Evolutionary conservation across 2,113 vertebrate genomes (phyloP).

Genomic region (Uropsilus gracilis): DNA sequence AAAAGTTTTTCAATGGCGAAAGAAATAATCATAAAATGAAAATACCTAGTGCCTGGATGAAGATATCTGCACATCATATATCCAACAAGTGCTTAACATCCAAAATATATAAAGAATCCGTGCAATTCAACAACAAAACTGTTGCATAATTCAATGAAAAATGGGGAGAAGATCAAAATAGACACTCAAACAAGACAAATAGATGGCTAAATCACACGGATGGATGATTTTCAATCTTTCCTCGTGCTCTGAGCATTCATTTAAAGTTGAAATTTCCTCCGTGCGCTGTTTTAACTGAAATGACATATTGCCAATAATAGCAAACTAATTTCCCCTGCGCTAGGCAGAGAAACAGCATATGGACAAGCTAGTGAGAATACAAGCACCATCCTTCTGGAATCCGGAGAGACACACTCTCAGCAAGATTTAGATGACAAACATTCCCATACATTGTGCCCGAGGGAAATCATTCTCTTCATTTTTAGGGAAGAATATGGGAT

Average conservation of each 20-base stretch:
- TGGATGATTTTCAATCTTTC: not conserved
- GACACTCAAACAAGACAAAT: too few species aligned
- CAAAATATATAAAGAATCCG: too few species aligned
- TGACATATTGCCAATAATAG: not conserved
- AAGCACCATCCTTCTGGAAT: not conserved
- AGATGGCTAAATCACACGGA: not conserved
- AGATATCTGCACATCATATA: too few species aligned
- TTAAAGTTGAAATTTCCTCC: not conserved
- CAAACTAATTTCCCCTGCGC: not conserved
- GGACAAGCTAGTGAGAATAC: not conserved
- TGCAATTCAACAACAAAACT: too few species aligned
- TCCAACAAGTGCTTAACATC: too few species aligned
- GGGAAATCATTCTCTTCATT: not conserved
- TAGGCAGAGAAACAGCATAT: not conserved
- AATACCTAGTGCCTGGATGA: too few species aligned
- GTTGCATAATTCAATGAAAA: too few species aligned
- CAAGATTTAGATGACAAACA: not conserved
- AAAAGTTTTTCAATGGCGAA: too few species aligned
- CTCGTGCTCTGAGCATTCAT: not conserved
- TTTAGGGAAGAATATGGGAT: not conserved
- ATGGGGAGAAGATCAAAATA: too few species aligned
- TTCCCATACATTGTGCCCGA: not conserved
- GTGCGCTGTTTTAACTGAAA: not conserved
- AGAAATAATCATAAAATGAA: too few species aligned
- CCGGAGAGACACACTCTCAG: not conserved